Evolutionary conservation across 2,113 vertebrate genomes (phyloP).

Genomic region (Pionites leucogaster): DNA sequence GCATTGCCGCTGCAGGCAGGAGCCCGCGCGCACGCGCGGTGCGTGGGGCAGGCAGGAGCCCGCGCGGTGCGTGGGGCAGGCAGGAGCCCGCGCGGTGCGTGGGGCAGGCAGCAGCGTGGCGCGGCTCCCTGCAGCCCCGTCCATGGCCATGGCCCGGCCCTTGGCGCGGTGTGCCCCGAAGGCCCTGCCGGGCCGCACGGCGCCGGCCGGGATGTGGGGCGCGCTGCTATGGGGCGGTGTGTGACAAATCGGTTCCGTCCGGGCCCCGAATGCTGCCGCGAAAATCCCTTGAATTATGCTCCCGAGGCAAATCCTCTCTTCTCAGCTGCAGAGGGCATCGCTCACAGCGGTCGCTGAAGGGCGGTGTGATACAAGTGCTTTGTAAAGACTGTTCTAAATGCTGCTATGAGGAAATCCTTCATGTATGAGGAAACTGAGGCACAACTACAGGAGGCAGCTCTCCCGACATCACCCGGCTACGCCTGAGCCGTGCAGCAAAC

Average conservation of each 20-base stretch:
- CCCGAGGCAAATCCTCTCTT: not conserved
- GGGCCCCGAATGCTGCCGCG: not conserved
- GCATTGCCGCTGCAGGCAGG: no score
- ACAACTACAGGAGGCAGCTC: rapidly evolving
- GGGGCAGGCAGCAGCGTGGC: rapidly evolving
- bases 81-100: rapidly evolving
- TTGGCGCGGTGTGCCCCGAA: rapidly evolving
- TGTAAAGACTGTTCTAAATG: not conserved
- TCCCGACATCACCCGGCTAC: not conserved
- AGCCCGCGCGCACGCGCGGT: rapidly evolving
- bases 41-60: not conserved
- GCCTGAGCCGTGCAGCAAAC: rapidly evolving
- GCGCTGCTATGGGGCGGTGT: rapidly evolving
- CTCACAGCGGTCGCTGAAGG: not conserved
- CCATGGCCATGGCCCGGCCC: rapidly evolving
- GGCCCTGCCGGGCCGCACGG: not conserved
- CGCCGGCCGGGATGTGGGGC: rapidly evolving
- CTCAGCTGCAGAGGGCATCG: not conserved
- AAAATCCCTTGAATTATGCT: not conserved
- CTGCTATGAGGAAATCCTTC: no score
- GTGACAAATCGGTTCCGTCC: not conserved
- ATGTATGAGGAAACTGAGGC: not conserved
- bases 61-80: rapidly evolving
- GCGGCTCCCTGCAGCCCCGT: rapidly evolving
- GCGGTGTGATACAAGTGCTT: not conserved